phyloP scores from a whole-genome alignment of 2,113 vertebrate species.

The Naja naja region DNA sequence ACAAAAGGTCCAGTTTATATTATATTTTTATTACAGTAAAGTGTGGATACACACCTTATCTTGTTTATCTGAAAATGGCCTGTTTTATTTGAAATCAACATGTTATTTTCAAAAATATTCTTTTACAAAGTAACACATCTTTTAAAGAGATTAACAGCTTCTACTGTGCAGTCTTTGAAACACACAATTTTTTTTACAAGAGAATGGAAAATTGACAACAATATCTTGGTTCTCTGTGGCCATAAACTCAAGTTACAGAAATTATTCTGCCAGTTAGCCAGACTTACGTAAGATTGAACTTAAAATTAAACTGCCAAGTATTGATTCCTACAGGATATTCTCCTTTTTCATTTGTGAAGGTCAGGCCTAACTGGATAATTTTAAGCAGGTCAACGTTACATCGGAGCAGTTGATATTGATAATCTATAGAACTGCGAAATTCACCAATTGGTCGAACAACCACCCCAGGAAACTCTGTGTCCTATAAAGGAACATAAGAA shows the following conservation, averaged over 20 bases:
- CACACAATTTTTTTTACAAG: not conserved
- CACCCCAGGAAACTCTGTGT: slow-evolving; percentile 97
- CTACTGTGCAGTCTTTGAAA: not conserved
- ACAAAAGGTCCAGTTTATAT: not conserved
- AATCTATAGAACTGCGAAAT: slow-evolving; percentile 96
- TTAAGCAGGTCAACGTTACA: slow-evolving; percentile 97
- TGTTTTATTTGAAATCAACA: not conserved
- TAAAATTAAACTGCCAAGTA: slow-evolving; percentile 99
- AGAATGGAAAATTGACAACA: accelerated
- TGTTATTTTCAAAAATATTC: not conserved
- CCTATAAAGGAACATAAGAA: slow-evolving; percentile 67
- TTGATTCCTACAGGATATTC: slow-evolving; percentile 91
- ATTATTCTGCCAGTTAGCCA: not conserved
- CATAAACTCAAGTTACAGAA: not conserved
- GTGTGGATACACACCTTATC: not conserved
- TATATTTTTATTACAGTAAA: not conserved
- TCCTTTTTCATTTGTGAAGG: slow-evolving; percentile 96
- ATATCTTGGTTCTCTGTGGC: not conserved
- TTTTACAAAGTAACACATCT: not conserved
- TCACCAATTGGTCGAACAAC: slow-evolving; percentile 95
- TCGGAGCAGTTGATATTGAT: slow-evolving; percentile 94
- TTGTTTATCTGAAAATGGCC: not conserved
- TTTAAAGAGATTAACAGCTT: slow-evolving; percentile 5
- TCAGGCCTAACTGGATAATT: slow-evolving; percentile 96
- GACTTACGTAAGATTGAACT: slow-evolving; percentile 96